These are phyloP conservation scores for Megalopta genalis DNA, from an alignment of 1,140 invertebrate species.

Conservation along the genomic window DNA sequence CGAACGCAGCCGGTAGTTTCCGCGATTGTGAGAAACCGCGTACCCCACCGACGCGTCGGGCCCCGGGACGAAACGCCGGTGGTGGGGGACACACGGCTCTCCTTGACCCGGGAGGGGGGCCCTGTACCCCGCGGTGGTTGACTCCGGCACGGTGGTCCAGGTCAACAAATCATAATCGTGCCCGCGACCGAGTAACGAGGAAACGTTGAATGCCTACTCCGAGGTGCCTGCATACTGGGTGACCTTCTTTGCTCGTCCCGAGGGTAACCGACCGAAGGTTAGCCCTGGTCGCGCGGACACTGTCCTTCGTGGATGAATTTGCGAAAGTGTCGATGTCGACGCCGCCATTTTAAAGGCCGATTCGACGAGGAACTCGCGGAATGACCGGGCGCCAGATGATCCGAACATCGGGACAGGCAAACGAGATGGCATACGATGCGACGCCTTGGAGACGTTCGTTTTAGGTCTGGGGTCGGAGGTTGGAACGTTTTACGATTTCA, in stretches of 20 bases:
- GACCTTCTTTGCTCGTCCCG: conserved; percentile 6
- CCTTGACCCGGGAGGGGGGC: conserved; percentile 26
- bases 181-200: conserved; percentile 73
- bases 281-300: too few species aligned
- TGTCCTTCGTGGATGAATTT: too few species aligned
- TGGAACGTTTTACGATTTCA: too few species aligned
- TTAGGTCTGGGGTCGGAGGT: too few species aligned
- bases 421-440: too few species aligned
- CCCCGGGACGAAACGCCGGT: neutral
- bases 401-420: too few species aligned
- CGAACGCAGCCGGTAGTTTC: conserved; percentile 28
- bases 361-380: too few species aligned
- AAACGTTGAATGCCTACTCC: conserved; percentile 68
- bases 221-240: conserved; percentile 44
- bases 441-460: too few species aligned
- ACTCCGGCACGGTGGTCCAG: conserved; percentile 73
- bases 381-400: too few species aligned
- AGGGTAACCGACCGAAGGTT: neutral
- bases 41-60: neutral
- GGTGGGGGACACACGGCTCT: conserved; percentile 13
- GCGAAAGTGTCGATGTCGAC: too few species aligned
- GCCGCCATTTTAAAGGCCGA: too few species aligned
- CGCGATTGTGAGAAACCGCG: conserved; percentile 38
- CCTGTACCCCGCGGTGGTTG: conserved; percentile 57
- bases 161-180: conserved; percentile 78